Evolutionary conservation across 1,140 invertebrate genomes (phyloP), one percentile per base, ranked within the genome.

Genomic region (Euura lappo): DNA sequence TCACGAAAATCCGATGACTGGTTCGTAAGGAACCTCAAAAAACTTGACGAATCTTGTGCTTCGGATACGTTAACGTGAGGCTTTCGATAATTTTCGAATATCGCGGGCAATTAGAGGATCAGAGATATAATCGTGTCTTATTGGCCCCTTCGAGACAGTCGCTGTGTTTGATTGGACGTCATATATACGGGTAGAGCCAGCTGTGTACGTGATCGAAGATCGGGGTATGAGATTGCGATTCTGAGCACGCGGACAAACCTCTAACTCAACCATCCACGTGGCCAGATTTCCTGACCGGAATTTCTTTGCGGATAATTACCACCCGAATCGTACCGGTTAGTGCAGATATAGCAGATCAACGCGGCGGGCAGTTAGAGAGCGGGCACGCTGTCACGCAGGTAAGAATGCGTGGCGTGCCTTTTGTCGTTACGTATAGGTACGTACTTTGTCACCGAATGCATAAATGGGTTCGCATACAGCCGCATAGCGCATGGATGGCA

Each of bases 401-500:
- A 72, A 72, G 45, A 72, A 68, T 72, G 10, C 28, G 7, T n/a
- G 10, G 65, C 43, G 43, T 73, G 67, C 42, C 11, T 42, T 65
- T 28, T 47, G 72, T 44, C 45, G 43, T 73, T 70, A 47, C 68
- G 42, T 28, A 28, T 28, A 28, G 28, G 28, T 28, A 28, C 28
- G 28, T n/a, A 69, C 68, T 70, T 68, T 47, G 69, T 43, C 28
- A n/a, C 44, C 43, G 66, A 45, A 69, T 28, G 28, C 28, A 28
- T 28, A 28, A 28, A 28, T 28, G 60, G 46, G 72, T 69, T 60
- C 69, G 68, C 69, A 68, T 65, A 73, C 66, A 45, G 68, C n/a
- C 72, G 46, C 72, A 70, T 73, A 70, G 47, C 67, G 60, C 51
- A 60, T 8, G 6, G 51, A 60, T 60, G 51, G 51, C 51, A n/a